Conservation (phyloP, 2,113 vertebrate species). For the Myotis yumanensis region DNA sequence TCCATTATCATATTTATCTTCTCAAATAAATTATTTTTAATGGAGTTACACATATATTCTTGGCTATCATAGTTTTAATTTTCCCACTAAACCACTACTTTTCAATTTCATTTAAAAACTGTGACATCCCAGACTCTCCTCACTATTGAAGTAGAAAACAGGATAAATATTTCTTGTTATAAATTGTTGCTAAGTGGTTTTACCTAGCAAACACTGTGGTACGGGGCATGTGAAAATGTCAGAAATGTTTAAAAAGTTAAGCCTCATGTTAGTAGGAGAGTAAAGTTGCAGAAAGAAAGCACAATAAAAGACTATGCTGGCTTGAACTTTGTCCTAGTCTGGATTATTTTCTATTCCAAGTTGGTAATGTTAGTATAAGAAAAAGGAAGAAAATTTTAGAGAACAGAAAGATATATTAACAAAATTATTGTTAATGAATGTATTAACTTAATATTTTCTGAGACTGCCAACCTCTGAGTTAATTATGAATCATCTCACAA, state of each 20-base stretch:
- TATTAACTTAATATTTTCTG: background rate
- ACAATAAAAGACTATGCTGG: no score
- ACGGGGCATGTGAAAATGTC: no score
- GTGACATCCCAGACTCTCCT: no score
- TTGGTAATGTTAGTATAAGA: background rate
- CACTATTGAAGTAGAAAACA: no score
- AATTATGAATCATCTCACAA: background rate
- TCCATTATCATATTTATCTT: background rate
- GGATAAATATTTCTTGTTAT: no score
- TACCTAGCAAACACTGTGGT: no score
- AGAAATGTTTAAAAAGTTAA: no score
- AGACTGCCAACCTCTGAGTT: background rate
- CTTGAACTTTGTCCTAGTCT: background rate
- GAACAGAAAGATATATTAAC: background rate
- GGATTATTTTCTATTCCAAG: constrained; percentile 2
- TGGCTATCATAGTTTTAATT: background rate
- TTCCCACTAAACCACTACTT: background rate
- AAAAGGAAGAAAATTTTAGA: background rate
- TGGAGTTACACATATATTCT: background rate
- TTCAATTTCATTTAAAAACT: background rate
- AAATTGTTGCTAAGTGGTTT: no score
- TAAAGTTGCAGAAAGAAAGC: no score
- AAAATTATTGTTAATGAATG: constrained; percentile 16
- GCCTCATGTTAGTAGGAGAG: no score
- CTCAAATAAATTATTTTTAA: background rate